Evolutionary conservation across 2,888 invertebrate genomes (phyloP), one percentile per base, ranked within the genome.

Genomic region (Pheosia tremula): DNA sequence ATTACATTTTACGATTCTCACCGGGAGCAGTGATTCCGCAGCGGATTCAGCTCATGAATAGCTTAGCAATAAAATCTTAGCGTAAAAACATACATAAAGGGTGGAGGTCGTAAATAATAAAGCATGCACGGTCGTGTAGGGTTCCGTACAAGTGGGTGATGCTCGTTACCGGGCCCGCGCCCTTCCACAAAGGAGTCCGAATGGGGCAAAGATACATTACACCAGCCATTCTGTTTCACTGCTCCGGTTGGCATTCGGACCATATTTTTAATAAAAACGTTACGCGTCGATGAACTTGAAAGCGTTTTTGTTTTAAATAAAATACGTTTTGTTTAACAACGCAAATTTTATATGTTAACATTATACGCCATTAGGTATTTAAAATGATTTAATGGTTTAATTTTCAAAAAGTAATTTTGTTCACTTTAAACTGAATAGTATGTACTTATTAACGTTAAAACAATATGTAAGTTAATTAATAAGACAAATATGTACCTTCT

Each of bases 91-190:
- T 87, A 87, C 88, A 87, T 87, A 90, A 90, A 91, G 90, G 90
- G 90, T 86, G 77, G 78, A 86, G 80, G 81, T 89, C 91, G 91
- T 93, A 92, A 93, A 93, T 93, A 93, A 93, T 93, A 92, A 88
- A 93, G 82, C 89, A 85, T 88, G 89, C 86, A 86, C 83, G 88
- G 86, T 78, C 82, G 81, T 77, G 75, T 80, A 82, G 82, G 86
- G 79, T 75, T 62, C 68, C 71, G 76, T 79, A 85, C 87, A 87
- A 89, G 90, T 89, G 90, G 85, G 86, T 86, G 84, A 84, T 82
- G 89, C 90, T 90, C 90, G 91, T 91, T 91, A 89, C 88, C 76
- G 74, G 77, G 73, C 80, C 81, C 80, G 80, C 85, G 83, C 89
- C 87, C 89, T 87, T 86, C 84, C 84, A 89, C 88, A 89, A 89